Percentiles rank a stretch among this genome's conserved stretches.
Evolutionary conservation across 2,113 vertebrate genomes (phyloP).

Genomic region (Orientallactaga bullata): DNA sequence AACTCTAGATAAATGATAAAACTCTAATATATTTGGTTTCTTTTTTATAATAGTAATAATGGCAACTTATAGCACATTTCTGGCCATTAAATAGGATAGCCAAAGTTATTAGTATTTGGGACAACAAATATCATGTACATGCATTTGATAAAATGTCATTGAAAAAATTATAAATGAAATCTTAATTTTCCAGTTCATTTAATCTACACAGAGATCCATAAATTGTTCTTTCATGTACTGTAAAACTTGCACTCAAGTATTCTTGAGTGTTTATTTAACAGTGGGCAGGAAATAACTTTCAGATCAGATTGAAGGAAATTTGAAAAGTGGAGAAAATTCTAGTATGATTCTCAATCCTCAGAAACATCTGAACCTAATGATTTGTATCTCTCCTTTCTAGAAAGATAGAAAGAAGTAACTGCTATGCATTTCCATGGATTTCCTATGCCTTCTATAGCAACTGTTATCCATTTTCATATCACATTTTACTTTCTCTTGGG

Average conservation of each 20-base stretch:
- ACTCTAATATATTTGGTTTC: not conserved
- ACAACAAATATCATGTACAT: not conserved
- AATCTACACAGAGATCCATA: not conserved
- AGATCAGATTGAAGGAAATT: not conserved
- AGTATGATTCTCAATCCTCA: not conserved
- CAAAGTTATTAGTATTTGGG: not conserved
- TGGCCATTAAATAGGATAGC: not conserved
- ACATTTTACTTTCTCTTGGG: not conserved
- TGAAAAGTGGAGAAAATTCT: not conserved
- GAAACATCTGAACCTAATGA: not conserved
- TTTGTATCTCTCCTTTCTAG: constrained; percentile 12
- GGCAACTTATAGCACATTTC: not conserved
- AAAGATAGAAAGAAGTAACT: not conserved
- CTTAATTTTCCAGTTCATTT: not conserved
- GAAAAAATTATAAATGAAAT: too few species aligned
- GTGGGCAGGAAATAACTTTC: constrained; percentile 24
- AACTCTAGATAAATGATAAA: not conserved
- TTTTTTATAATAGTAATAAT: not conserved
- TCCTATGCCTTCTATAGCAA: not conserved
- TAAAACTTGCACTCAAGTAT: not conserved
- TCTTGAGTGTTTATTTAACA: not conserved
- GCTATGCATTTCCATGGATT: constrained; percentile 19
- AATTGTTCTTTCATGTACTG: not conserved
- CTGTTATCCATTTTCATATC: constrained; percentile 21
- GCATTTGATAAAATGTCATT: too few species aligned